A percentile compares a stretch with the other conserved stretches of the same genome.
Evolutionary conservation across 2,113 vertebrate species (phyloP).

Genomic region (Neogobius melanostomus): DNA sequence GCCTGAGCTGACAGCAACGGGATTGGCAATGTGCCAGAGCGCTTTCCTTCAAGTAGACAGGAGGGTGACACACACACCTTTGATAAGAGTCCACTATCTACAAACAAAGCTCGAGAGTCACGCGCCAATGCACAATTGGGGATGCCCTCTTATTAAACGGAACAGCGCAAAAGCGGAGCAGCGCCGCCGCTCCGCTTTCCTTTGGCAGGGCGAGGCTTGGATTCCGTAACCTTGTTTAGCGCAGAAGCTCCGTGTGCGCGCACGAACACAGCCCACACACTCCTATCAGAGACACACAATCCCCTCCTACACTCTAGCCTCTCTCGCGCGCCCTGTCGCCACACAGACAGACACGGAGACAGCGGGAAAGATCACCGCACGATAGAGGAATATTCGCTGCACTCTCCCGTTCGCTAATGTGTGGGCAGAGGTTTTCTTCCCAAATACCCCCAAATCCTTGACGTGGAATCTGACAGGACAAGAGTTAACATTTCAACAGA

Average conservation of each 20-base stretch:
- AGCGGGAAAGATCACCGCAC: conserved; percentile 35
- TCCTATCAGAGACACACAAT: neutral
- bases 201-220: conserved; percentile 74
- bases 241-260: conserved; percentile 67
- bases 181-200: conserved; percentile 47
- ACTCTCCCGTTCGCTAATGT: conserved; percentile 56
- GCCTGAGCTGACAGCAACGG: neutral
- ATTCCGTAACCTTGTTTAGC: conserved; percentile 76
- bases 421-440: conserved; percentile 46
- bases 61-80: conserved; percentile 43
- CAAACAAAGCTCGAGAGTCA: conserved; percentile 48
- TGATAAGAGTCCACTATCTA: conserved; percentile 48
- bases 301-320: conserved; percentile 17
- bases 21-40: conserved; percentile 46
- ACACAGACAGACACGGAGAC: conserved; percentile 6
- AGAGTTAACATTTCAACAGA: conserved; percentile 21
- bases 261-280: conserved; percentile 37
- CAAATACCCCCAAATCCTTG: conserved; percentile 33
- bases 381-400: conserved; percentile 57
- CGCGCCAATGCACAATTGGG: conserved; percentile 46
- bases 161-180: conserved; percentile 59
- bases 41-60: conserved; percentile 59
- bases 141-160: conserved; percentile 71
- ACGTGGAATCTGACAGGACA: conserved; percentile 40
- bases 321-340: conserved; percentile 12